These are phyloP conservation scores for Crocallis elinguaria DNA, from an alignment of 2,888 invertebrate genomes.

Conservation along the genomic window DNA sequence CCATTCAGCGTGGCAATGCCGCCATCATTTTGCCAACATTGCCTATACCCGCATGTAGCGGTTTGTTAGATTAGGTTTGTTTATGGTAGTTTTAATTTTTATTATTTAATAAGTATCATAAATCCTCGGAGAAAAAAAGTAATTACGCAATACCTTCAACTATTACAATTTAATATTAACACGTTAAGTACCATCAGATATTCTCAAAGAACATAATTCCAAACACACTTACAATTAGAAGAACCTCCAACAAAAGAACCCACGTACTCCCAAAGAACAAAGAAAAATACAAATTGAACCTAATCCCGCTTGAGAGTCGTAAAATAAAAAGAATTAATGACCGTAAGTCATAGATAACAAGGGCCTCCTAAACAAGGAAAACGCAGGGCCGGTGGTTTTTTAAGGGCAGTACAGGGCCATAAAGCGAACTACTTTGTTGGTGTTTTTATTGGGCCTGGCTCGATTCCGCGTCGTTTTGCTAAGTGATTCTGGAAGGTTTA, in stretches of 20 bases:
- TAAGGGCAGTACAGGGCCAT: background rate
- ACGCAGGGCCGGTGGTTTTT: constrained; percentile 2
- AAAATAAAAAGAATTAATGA: constrained; percentile 36
- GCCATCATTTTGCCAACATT: no score
- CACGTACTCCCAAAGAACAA: constrained; percentile 18
- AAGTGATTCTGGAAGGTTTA: constrained; percentile 15
- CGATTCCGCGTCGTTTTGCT: background rate
- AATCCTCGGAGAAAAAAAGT: no score
- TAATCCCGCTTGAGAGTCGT: constrained; percentile 24
- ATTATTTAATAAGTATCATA: no score
- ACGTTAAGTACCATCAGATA: no score
- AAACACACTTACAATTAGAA: no score
- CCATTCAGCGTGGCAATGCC: no score
- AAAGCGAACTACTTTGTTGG: constrained; percentile 6
- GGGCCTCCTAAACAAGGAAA: constrained; percentile 13
- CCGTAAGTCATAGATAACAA: constrained; percentile 37
- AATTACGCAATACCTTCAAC: no score
- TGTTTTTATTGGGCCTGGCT: constrained; percentile 8
- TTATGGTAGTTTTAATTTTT: no score
- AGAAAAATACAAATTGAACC: constrained; percentile 31
- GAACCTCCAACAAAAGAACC: background rate
- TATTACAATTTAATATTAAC: no score
- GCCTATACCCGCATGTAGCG: no score
- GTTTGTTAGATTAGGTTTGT: no score
- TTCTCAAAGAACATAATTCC: no score